Base-by-base conservation (phyloP, 2,888 invertebrate species). In the Rhodophaea formosa region DNA sequence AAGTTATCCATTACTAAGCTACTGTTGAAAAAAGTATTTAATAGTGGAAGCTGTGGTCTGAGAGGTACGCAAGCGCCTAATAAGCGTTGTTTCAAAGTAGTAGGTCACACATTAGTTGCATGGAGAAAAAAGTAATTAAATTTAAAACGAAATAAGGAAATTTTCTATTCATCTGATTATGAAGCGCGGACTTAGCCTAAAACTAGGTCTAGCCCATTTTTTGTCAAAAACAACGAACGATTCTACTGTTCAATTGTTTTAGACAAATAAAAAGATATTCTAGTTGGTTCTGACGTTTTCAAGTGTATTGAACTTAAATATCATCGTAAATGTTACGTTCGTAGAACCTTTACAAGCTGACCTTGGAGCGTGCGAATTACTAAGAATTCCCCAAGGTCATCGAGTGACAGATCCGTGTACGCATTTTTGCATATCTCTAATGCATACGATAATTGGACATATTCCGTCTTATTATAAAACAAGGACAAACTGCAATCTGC, bases 21-120 rank as follows among this genome's bases (percentile, higher is more conserved):
- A 23, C 23, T 12, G 39, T 39, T 39, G n/a, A 12, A 39, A 10
- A n/a, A 12, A 39, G 53, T 53, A 45, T 55, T 55, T 32, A 54
- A 44, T 29, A 14, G 12, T 43, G 14, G 8, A 46, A 55, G 32
- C 5, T 23, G 23, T 23, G 47, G 47, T 16, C 32, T 56, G 42
- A 61, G 53, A 63, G 59, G 72, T 74, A 79, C 81, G 80, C 74
- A 77, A 74, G 75, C 81, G 82, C 74, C 74, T 39, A 59, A 35
- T 55, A 69, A 66, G 74, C 72, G 75, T 62, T 53, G 68, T 65
- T 72, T 71, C 63, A 60, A 55, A 58, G 39, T 53, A 59, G 49
- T 54, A 46, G 23, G 23, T 23, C 62, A 64, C 57, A 60, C 61
- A 67, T 59, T 70, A 72, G 67, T 70, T 60, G 62, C 45, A 55